Conservation (phyloP, 2,113 vertebrate genomes). For the Prochilodus magdalenae region DNA sequence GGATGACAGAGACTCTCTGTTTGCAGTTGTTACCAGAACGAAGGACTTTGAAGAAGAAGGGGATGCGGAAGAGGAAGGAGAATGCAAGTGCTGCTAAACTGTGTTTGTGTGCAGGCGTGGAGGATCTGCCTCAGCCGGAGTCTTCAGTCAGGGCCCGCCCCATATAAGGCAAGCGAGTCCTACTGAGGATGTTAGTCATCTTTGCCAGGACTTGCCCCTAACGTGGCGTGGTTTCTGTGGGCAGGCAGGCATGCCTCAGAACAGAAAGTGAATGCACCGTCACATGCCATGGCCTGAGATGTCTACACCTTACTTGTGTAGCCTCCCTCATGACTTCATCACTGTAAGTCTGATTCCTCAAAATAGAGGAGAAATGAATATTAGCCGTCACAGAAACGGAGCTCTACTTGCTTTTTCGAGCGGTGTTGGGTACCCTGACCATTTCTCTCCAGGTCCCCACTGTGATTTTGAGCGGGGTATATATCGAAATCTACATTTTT, state of each 20-base stretch:
- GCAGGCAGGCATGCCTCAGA: not conserved
- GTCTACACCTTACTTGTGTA: too few species aligned
- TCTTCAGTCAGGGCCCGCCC: conserved; percentile 9
- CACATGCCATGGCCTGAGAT: not conserved
- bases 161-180: not conserved
- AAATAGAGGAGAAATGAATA: too few species aligned
- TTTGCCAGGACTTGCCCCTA: not conserved
- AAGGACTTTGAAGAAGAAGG: not conserved
- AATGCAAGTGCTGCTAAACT: not conserved
- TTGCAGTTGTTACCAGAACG: too few species aligned
- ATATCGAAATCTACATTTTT: too few species aligned
- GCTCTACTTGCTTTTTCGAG: too few species aligned
- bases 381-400: too few species aligned
- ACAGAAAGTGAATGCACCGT: not conserved
- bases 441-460: too few species aligned
- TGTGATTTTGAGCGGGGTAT: too few species aligned
- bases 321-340: too few species aligned
- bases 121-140: not conserved
- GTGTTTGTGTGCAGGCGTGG: not conserved
- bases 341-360: too few species aligned
- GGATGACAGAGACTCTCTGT: not conserved
- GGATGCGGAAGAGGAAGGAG: not conserved
- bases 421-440: too few species aligned
- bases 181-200: conserved; percentile 12
- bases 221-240: not conserved